Conservation (phyloP, 2,888 invertebrate genomes). For the Drosophila koepferae region DNA sequence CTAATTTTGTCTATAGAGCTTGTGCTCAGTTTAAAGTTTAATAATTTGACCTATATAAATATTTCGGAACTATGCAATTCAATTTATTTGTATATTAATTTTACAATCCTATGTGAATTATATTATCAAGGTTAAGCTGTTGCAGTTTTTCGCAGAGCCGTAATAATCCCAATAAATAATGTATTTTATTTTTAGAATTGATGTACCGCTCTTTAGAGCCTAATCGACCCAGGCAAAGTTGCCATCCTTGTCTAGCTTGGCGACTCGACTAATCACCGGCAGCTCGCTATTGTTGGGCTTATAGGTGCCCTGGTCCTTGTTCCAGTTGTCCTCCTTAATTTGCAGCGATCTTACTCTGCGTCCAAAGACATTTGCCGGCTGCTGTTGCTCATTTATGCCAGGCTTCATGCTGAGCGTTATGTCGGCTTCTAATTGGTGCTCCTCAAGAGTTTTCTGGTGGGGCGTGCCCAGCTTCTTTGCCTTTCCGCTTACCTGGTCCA, state of each 20-base stretch:
- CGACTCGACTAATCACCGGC: slow-evolving; percentile 53
- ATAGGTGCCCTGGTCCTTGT: slow-evolving; percentile 64
- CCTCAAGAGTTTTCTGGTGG: slow-evolving; percentile 30
- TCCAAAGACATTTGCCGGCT: slow-evolving; percentile 67
- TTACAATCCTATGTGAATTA: not conserved
- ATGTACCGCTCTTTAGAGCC: not conserved
- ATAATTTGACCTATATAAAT: too few relatives aligned
- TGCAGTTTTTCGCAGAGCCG: not conserved
- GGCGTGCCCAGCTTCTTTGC: slow-evolving; percentile 26
- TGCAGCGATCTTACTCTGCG: slow-evolving; percentile 69
- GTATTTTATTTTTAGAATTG: not conserved
- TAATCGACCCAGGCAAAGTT: slow-evolving; percentile 84
- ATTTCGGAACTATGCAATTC: too few relatives aligned
- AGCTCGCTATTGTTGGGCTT: slow-evolving; percentile 77
- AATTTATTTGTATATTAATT: not conserved
- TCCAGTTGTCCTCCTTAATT: slow-evolving; percentile 48
- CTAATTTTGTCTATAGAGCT: too few relatives aligned
- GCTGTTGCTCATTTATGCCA: slow-evolving; percentile 34
- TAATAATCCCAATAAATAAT: not conserved
- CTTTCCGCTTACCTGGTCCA: slow-evolving; percentile 77
- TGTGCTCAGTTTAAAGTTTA: too few relatives aligned
- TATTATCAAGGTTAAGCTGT: not conserved
- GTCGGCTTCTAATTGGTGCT: slow-evolving; percentile 49
- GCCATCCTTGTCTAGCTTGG: slow-evolving; percentile 73
- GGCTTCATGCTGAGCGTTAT: slow-evolving; percentile 57